Conservation (phyloP, 1,140 invertebrate species). For the Varroa destructor region DNA sequence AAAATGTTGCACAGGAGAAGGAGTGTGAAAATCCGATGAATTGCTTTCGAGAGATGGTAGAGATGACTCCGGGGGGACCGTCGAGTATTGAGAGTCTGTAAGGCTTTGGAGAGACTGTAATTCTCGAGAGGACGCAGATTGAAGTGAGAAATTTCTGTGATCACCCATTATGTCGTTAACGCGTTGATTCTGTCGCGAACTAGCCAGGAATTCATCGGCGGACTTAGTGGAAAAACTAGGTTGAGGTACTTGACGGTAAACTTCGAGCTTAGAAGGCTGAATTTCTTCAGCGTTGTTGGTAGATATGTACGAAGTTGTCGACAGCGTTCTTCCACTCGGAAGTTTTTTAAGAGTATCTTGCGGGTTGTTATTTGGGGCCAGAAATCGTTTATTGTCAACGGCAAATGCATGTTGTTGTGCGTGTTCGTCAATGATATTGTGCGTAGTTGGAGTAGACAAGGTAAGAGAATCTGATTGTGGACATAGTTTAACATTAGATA, state of each 20-base stretch:
- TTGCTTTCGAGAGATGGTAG: slow-evolving; percentile 24
- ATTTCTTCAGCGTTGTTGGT: slow-evolving; percentile 11
- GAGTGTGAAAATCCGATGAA: slow-evolving; percentile 1
- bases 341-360: not conserved
- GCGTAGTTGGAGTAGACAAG: too few species aligned
- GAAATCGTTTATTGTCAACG: too few species aligned
- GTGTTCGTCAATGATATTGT: too few species aligned
- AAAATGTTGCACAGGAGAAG: slow-evolving; percentile 27
- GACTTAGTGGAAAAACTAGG: slow-evolving; percentile 16
- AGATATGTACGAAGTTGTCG: not conserved
- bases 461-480: too few species aligned
- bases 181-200: too few species aligned
- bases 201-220: too few species aligned
- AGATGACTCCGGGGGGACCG: slow-evolving; percentile 4
- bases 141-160: not conserved
- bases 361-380: too few species aligned
- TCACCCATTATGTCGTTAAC: not conserved
- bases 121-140: not conserved
- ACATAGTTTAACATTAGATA: too few species aligned
- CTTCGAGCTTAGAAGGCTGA: slow-evolving; percentile 12
- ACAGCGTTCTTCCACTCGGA: slow-evolving; percentile 2
- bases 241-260: slow-evolving; percentile 13
- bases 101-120: slow-evolving; percentile 15
- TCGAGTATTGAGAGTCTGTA: slow-evolving; percentile 14
- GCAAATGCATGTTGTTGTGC: too few species aligned